A percentile compares a stretch with the other conserved stretches of the same genome.
phyloP scores from a whole-genome alignment of 1,140 invertebrate genomes.

The Pissodes strobi region DNA sequence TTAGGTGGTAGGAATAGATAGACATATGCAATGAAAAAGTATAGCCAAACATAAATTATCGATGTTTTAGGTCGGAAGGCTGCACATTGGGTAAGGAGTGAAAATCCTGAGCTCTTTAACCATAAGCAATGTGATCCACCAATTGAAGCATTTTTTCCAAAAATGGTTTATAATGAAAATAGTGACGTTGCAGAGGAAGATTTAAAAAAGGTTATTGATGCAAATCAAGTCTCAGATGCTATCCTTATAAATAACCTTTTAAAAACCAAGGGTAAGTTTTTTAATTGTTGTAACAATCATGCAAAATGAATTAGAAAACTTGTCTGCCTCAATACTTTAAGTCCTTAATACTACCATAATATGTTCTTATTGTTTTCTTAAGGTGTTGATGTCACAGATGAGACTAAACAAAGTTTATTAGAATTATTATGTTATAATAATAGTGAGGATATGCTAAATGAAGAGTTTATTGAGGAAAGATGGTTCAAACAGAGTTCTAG shows the following conservation, averaged over 20 bases:
- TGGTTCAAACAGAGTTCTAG: constrained; percentile 67
- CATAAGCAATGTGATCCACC: constrained; percentile 72
- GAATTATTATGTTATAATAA: constrained; percentile 86
- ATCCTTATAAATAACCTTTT: constrained; percentile 74
- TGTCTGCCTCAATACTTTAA: not conserved
- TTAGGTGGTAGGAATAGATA: not conserved
- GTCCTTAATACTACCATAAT: not conserved
- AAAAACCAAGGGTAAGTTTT: constrained; percentile 63
- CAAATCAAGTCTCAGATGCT: constrained; percentile 69
- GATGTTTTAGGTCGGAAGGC: constrained; percentile 66
- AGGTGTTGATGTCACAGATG: constrained; percentile 62
- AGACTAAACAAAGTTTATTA: constrained; percentile 71
- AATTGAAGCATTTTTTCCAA: constrained; percentile 73
- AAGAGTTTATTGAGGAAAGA: constrained; percentile 76
- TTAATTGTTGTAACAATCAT: constrained; percentile 59
- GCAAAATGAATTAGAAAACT: not conserved
- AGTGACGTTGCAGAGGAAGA: constrained; percentile 69
- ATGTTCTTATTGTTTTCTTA: too few species aligned
- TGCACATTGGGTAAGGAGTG: constrained; percentile 79
- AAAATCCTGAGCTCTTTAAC: constrained; percentile 77
- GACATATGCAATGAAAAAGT: not conserved
- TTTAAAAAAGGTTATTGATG: constrained; percentile 67
- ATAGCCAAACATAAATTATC: too few species aligned
- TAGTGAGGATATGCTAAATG: constrained; percentile 64
- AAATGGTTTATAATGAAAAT: constrained; percentile 69